Evolutionary conservation across 2,888 invertebrate species (phyloP).

Genomic region (Pollenia labialis): DNA sequence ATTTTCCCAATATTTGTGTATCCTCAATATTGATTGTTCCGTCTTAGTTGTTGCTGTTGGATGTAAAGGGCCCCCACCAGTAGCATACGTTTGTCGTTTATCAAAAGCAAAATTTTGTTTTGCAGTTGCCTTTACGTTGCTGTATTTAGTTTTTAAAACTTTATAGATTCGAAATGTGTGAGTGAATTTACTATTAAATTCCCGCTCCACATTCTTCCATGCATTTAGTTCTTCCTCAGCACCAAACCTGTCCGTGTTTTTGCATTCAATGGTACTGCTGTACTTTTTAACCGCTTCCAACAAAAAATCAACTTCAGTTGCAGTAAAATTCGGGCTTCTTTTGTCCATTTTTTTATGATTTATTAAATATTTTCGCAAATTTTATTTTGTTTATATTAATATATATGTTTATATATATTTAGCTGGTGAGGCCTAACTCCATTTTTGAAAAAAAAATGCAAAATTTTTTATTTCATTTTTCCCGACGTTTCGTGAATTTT

Average conservation of each 20-base stretch:
- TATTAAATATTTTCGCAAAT: too few relatives aligned
- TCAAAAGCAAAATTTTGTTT: slow-evolving; percentile 17
- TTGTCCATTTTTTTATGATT: too few relatives aligned
- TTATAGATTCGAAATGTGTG: neutral
- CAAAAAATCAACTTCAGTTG: too few relatives aligned
- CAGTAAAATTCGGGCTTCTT: too few relatives aligned
- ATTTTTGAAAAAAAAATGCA: too few relatives aligned
- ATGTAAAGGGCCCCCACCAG: neutral
- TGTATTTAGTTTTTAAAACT: slow-evolving; percentile 1
- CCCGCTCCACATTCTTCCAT: slow-evolving; percentile 1
- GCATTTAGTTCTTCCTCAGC: neutral
- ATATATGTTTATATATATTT: too few relatives aligned
- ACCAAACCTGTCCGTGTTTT: neutral
- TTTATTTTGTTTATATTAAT: too few relatives aligned
- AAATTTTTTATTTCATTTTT: too few relatives aligned
- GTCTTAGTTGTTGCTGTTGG: neutral
- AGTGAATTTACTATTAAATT: slow-evolving; percentile 12
- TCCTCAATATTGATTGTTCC: neutral
- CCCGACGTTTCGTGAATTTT: too few relatives aligned
- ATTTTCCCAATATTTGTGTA: slow-evolving; percentile 1
- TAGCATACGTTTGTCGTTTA: neutral
- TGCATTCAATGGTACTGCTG: accelerated
- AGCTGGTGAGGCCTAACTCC: too few relatives aligned
- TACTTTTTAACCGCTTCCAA: too few relatives aligned
- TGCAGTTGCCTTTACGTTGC: neutral